Conservation (phyloP, 1,140 invertebrate species). For the Pseudomyrmex pallidus region DNA sequence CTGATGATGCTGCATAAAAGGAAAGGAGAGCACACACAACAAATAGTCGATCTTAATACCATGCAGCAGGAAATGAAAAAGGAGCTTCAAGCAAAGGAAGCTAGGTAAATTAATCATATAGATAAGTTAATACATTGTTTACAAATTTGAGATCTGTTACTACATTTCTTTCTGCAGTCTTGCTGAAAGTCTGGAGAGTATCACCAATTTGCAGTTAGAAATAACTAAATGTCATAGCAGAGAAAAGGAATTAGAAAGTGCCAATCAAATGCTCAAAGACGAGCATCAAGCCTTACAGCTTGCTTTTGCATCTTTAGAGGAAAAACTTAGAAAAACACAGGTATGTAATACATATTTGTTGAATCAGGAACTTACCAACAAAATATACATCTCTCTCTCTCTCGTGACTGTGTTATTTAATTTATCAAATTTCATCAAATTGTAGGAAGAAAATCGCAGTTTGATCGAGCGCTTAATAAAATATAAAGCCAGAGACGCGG, state of each 20-base stretch:
- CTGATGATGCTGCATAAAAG: slow-evolving; percentile 94
- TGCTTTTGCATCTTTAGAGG: slow-evolving; percentile 94
- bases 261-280: slow-evolving; percentile 96
- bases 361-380: too few species aligned
- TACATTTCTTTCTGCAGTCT: slow-evolving; percentile 86
- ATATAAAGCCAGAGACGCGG: slow-evolving; percentile 96
- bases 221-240: slow-evolving; percentile 88
- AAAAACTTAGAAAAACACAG: slow-evolving; percentile 94
- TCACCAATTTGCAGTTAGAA: slow-evolving; percentile 88
- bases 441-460: slow-evolving; percentile 95
- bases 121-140: slow-evolving; percentile 7
- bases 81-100: slow-evolving; percentile 89
- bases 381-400: too few species aligned
- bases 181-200: slow-evolving; percentile 89
- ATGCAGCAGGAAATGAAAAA: slow-evolving; percentile 95
- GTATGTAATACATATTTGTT: slow-evolving; percentile 82
- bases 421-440: slow-evolving; percentile 65
- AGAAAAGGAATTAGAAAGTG: slow-evolving; percentile 90
- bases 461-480: slow-evolving; percentile 95
- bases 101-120: slow-evolving; percentile 86
- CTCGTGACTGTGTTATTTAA: too few species aligned
- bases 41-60: slow-evolving; percentile 95
- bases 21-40: slow-evolving; percentile 96
- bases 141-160: slow-evolving; percentile 2
- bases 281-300: slow-evolving; percentile 97